Conservation (phyloP, 30 jellyfish, hydroid and myxozoan species). For the Hydractinia symbiolongicarpus region DNA sequence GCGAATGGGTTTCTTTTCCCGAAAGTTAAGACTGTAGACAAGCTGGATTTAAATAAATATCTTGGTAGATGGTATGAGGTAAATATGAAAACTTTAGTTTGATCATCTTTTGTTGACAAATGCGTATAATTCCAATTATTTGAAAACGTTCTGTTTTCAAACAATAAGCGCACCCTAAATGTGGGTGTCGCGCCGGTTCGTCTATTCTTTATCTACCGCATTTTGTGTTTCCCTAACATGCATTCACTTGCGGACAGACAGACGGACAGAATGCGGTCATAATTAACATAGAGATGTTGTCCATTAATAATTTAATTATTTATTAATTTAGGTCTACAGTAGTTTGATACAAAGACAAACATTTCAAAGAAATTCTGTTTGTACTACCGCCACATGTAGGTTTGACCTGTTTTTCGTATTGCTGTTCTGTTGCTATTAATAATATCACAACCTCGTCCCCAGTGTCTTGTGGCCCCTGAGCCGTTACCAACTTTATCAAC, state of each 20-base stretch:
- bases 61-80: constrained; percentile 42
- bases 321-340: constrained; percentile 22
- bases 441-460: too few species aligned
- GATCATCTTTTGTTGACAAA: too few species aligned
- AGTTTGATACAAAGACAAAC: constrained; percentile 20
- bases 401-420: not conserved
- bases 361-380: constrained; percentile 19
- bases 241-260: too few species aligned
- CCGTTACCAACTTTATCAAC: too few species aligned
- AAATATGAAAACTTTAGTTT: not conserved
- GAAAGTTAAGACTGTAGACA: constrained; percentile 5
- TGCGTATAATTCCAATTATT: too few species aligned
- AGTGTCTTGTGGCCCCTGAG: too few species aligned
- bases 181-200: not conserved
- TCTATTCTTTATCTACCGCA: not conserved
- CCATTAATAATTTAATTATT: not conserved
- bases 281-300: not conserved
- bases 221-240: not conserved
- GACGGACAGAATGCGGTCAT: too few species aligned
- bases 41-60: constrained; percentile 21
- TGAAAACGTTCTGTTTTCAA: too few species aligned
- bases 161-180: too few species aligned
- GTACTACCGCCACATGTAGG: constrained; percentile 29
- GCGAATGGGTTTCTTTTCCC: constrained; percentile 11
- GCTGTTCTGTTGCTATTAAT: too few species aligned